Conservation (phyloP, 2,113 vertebrate species). For the Melanostigma gelatinosum region DNA sequence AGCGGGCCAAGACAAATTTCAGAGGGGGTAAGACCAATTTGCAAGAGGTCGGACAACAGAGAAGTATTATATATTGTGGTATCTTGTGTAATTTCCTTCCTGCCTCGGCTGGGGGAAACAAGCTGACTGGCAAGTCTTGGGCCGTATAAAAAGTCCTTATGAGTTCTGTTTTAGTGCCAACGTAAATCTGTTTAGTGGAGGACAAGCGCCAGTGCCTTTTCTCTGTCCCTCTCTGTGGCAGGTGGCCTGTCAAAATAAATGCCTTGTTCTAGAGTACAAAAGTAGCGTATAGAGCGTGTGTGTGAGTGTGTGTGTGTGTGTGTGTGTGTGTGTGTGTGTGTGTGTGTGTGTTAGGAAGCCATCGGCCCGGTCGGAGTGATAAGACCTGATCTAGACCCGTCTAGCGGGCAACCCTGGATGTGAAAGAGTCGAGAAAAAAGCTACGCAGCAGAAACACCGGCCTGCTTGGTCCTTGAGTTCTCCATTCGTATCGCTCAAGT, state of each 20-base stretch:
- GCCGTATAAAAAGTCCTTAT: constrained; percentile 57
- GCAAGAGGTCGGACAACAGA: constrained; percentile 47
- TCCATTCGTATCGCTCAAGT: constrained; percentile 18
- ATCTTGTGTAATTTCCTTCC: constrained; percentile 68
- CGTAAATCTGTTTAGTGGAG: constrained; percentile 70
- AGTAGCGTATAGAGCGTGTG: not conserved
- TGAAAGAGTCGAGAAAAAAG: not conserved
- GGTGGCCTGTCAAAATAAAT: constrained; percentile 64
- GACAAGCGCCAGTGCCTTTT: constrained; percentile 54
- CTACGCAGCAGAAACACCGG: not conserved
- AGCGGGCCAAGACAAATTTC: constrained; percentile 46
- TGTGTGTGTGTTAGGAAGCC: constrained; percentile 6
- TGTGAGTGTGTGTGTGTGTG: constrained; percentile 9
- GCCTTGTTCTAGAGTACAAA: constrained; percentile 41
- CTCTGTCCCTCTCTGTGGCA: constrained; percentile 40
- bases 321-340: not conserved
- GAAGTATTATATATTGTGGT: constrained; percentile 43
- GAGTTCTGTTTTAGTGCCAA: constrained; percentile 67
- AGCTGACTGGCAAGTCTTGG: constrained; percentile 51
- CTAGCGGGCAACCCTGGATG: not conserved
- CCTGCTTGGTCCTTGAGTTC: not conserved
- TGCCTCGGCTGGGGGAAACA: constrained; percentile 41
- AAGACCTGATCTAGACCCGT: constrained; percentile 32
- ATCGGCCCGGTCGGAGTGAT: constrained; percentile 33
- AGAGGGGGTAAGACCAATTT: constrained; percentile 47